Percentiles rank a stretch among this genome's conserved stretches.
Evolutionary conservation across 2,113 vertebrate genomes (phyloP).

Genomic region (Strigops habroptila): DNA sequence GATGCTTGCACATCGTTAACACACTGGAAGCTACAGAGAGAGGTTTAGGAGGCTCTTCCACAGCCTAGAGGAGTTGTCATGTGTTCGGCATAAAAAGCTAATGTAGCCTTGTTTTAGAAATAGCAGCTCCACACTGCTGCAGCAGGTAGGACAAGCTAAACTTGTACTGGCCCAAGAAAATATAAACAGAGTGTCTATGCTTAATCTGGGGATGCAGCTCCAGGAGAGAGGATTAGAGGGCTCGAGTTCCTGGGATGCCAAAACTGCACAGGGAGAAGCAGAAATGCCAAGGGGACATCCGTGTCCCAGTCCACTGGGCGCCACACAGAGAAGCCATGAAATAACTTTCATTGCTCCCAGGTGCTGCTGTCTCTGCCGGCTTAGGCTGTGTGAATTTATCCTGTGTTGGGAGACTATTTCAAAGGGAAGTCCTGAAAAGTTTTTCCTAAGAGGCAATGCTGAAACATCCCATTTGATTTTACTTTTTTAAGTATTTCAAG

Average conservation of each 20-base stretch:
- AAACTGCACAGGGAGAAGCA: background rate
- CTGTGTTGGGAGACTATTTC: fast-evolving
- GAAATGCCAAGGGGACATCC: background rate
- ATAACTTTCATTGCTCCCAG: background rate
- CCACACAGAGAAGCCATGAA: background rate
- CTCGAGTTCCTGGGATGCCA: background rate
- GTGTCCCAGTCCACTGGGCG: fast-evolving
- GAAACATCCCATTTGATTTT: background rate
- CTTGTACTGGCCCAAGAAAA: background rate
- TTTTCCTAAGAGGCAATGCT: background rate
- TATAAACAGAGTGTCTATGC: background rate
- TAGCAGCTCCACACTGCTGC: background rate
- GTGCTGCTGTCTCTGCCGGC: fast-evolving
- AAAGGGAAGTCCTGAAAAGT: background rate
- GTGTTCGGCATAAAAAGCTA: background rate
- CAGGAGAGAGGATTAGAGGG: background rate
- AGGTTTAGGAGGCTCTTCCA: background rate
- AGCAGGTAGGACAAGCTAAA: background rate
- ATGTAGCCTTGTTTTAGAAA: background rate
- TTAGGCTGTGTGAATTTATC: background rate
- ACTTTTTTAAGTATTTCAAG: fast-evolving
- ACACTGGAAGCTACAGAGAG: background rate
- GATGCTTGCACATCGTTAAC: background rate
- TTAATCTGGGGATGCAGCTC: background rate
- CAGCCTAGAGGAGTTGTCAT: background rate